Evolutionary conservation across 1,140 invertebrate species (phyloP), one percentile per base, ranked within the genome.

Genomic region (Sarcophaga peregrina): DNA sequence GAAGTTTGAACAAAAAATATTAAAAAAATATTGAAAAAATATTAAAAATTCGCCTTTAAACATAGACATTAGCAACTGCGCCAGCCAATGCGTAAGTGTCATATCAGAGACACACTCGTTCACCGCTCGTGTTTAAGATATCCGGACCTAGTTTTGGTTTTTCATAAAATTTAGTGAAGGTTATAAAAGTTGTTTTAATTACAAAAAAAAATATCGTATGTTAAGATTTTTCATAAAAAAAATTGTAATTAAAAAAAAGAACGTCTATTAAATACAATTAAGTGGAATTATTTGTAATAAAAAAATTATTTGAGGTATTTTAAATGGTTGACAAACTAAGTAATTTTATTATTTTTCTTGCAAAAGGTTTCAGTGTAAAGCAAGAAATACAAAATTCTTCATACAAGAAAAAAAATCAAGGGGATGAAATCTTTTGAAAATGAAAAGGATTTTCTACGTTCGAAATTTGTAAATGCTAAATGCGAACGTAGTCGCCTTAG

Each of bases 31-130:
- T 37, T 37, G 25, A 37, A 37, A 37, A 37, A 37, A 37, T 37
- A 37, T 37, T 1, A 37, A 37, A 37, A 37, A 37, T 37, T 37
- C 25, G 25, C 25, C 25, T 37, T 37, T 37, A 37, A 37, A 37
- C 25, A 37, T 37, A 37, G 25, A 37, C 25, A 37, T 58, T 13
- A 6, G 13, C 54, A 58, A 58, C 54, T n/a, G 13, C 54, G 11
- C 13, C 54, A 58, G 54, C 13, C 54, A 58, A 58, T 58, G 54
- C 54, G 54, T 58, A n/a, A 58, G 54, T 58, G 54, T 58, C 54
- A 58, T 9, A 15, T 58, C 52, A 58, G n/a, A 58, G 52, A 58
- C 54, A n/a, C 54, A 58, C 11, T 58, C n/a, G n/a, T n/a, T 37
- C 25, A 37, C 54, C n/a, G 13, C 54, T n/a, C 10, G 11, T 58